Conservation (phyloP, 2,888 invertebrate genomes). For the Lordiphosa andalusiaca region DNA sequence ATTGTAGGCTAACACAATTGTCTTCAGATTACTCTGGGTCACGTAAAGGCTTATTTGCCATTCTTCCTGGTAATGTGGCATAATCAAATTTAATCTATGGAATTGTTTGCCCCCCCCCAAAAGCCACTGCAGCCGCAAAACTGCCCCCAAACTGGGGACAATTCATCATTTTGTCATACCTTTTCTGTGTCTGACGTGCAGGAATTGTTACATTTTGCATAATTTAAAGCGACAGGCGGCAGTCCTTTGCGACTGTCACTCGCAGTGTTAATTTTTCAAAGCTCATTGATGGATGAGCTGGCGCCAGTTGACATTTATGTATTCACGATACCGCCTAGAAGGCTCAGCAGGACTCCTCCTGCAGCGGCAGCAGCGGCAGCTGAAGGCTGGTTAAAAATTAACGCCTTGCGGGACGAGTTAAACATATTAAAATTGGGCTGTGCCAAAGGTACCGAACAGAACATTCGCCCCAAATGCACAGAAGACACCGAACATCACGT, state of each 20-base stretch:
- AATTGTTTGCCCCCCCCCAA: conserved; percentile 25
- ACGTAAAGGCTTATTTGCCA: conserved; percentile 41
- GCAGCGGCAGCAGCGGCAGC: conserved; percentile 1
- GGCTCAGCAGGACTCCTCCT: too few species aligned
- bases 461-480: conserved; percentile 44
- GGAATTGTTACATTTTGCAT: conserved; percentile 68
- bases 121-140: conserved; percentile 13
- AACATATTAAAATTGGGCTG: conserved; percentile 76
- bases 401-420: conserved; percentile 66
- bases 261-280: conserved; percentile 72
- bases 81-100: conserved; percentile 67
- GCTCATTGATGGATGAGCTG: conserved; percentile 71
- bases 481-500: conserved; percentile 69
- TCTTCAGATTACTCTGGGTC: conserved; percentile 28
- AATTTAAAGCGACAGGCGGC: conserved; percentile 67
- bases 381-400: conserved; percentile 63
- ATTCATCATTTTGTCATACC: conserved; percentile 70
- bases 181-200: conserved; percentile 32
- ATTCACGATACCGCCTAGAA: conserved; percentile 41
- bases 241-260: conserved; percentile 71
- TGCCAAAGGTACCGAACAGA: conserved; percentile 46
- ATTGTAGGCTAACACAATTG: neutral
- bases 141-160: conserved; percentile 32
- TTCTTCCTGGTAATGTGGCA: conserved; percentile 47
- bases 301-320: conserved; percentile 72